Base-by-base conservation (phyloP, 2,888 invertebrate genomes). In the Dolichomitus sp. region DNA sequence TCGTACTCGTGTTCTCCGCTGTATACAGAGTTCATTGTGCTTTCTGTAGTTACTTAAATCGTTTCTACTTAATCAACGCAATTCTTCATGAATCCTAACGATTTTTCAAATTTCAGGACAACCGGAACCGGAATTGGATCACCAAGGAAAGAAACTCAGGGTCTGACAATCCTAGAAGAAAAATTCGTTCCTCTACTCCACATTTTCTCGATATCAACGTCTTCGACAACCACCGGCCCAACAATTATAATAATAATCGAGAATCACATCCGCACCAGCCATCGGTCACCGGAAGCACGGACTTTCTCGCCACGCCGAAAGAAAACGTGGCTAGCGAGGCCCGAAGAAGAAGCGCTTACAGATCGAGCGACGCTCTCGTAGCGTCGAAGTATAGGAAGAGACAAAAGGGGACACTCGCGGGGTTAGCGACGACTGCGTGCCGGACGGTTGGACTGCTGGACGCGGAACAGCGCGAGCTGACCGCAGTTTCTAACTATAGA, bases 1-100 rank as follows among this genome's bases (percentile, higher is more conserved):
- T 98, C 98, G 95, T 98, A 98, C 94, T 98, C 97, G 96, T 98
- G 98, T 95, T 98, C 98, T 14, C 61, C 66, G 95, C 98, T 98
- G 95, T 89, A 96, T 96, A 88, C 88, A 91, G 86, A 89, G 88
- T 87, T 87, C 88, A 92, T 91, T 42, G 68, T 84, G 76, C 12
- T 68, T 14, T 27, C 2, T 27, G 14, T 33, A 33, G 4, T 19
- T 63, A 12, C 27, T 7, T 65, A 42, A 19, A 12, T 37, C 23
- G 37, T 45, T 68, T 30, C 59, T 42, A 30, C 42, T 23, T 2
- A 65, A 45, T 30, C 37, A 54, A 54, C 27, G 14, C 23, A 54
- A 54, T 54, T 50, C 1, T 48, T 52, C n/a, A n/a, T n/a, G 9
- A 17, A 50, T 3, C 27, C 45, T n/a, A 52, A 68, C 14, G 6